Base-by-base conservation (phyloP, 1,140 invertebrate species). In the Pectinophora gossypiella region DNA sequence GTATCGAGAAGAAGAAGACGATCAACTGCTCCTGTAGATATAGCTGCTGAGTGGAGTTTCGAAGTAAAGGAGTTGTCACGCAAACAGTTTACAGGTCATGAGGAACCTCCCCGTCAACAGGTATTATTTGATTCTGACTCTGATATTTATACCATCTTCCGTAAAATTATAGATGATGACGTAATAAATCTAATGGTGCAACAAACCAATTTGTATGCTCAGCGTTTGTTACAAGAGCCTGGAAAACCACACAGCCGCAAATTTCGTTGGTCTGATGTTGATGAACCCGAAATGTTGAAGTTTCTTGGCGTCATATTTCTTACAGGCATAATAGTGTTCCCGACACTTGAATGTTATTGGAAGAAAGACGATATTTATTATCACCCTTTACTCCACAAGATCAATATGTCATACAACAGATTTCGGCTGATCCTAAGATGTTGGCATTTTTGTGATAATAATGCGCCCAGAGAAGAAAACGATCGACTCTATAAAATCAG, bases 401-500 rank as follows among this genome's bases (percentile, higher is more conserved):
- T 56, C 20, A 36, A 46, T 18, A 56, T 56, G 54, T 56, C 47
- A 6, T 56, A 50, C 22, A 56, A 56, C 45, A 42, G 21, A 36
- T 56, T 56, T 32, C 15, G 20, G 10, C 10, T 35, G 12, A 36
- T 56, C 13, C 19, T 56, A n/a, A 42, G 32, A 21, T 50, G 42
- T 22, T 56, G 48, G 49, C 55, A 57, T 38, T 57, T 51, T 44
- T 42, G 22, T 16, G 45, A 57, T 35, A 57, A 51, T 51, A 16
- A 27, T 10, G 55, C 48, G 10, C 18, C 20, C 42, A 48, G 51
- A 38, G 19, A 40, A 15, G 19, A 22, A 48, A 12, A 18, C 13
- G 54, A 50, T 21, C 23, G 54, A 16, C 38, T 56, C n/a, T 56
- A 50, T 19, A 56, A 56, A 56, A 49, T 56, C 44, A 35, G 48